Conservation (phyloP, 2,797 vertebrate species). For the Lophius americanus region DNA sequence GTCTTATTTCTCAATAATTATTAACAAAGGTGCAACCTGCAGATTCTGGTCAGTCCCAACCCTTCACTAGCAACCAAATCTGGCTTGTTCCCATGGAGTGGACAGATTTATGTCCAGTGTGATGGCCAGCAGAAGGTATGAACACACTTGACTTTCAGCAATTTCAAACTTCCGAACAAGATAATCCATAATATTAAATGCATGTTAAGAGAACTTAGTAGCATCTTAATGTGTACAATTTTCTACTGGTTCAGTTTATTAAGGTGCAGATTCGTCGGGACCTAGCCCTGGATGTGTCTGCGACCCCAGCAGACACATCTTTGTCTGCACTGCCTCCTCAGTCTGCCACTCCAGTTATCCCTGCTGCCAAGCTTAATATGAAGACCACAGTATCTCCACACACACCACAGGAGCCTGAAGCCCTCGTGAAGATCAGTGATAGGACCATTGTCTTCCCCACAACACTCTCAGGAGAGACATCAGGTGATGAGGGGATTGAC, state of each 20-base stretch:
- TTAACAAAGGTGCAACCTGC: conserved; percentile 82
- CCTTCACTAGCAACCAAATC: conserved; percentile 87
- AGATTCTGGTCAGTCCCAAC: conserved; percentile 94
- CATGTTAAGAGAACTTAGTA: background rate
- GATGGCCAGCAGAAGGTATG: conserved; percentile 89
- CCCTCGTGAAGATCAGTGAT: conserved; percentile 85
- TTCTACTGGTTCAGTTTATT: conserved; percentile 80
- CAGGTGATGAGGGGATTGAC: conserved; percentile 80
- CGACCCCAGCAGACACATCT: conserved; percentile 61
- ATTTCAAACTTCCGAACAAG: background rate
- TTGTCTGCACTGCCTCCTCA: conserved; percentile 68
- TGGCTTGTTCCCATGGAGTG: conserved; percentile 90
- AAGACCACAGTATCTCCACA: conserved; percentile 50
- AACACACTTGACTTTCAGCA: background rate
- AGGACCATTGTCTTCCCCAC: conserved; percentile 86
- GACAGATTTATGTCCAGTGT: conserved; percentile 90
- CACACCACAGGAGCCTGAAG: conserved; percentile 33
- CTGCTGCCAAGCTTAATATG: conserved; percentile 65
- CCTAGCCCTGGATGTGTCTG: conserved; percentile 71
- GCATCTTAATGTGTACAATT: background rate
- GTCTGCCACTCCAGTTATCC: conserved; percentile 76
- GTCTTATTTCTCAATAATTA: conserved; percentile 4
- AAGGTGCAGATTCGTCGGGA: conserved; percentile 89
- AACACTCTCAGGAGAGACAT: conserved; percentile 84
- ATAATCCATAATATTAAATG: background rate